These are phyloP conservation scores for Papilio demoleus DNA, from an alignment of 2,888 invertebrate species.

Conservation along the genomic window DNA sequence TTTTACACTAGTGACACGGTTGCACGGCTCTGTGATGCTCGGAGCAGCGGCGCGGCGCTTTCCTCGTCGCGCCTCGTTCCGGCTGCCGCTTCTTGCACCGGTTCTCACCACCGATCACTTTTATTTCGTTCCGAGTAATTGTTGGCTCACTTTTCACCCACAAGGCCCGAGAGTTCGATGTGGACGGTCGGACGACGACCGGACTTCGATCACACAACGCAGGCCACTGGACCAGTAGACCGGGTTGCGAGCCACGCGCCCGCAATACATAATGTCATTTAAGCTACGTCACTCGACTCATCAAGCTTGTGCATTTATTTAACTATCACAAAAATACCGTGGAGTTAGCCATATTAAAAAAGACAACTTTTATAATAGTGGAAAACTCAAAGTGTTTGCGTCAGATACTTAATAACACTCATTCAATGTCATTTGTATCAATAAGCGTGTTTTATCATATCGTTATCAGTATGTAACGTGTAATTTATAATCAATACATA, in stretches of 20 bases:
- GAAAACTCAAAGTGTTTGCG: background rate
- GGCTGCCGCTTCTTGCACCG: constrained; percentile 77
- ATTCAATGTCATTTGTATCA: constrained; percentile 9
- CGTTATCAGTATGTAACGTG: constrained; percentile 14
- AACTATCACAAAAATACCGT: background rate
- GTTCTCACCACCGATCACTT: constrained; percentile 69
- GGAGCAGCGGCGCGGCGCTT: constrained; percentile 81
- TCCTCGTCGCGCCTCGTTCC: constrained; percentile 80
- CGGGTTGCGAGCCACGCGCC: constrained; percentile 33
- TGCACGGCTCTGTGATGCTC: constrained; percentile 70
- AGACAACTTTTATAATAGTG: background rate
- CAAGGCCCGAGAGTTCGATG: constrained; percentile 24
- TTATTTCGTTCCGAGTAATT: constrained; percentile 55
- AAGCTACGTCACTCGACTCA: constrained; percentile 20
- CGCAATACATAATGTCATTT: constrained; percentile 37
- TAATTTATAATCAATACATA: constrained; percentile 6
- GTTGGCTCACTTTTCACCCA: constrained; percentile 55
- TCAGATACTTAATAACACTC: background rate
- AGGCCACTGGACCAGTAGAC: constrained; percentile 36
- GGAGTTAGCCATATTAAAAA: background rate
- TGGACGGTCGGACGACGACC: constrained; percentile 10
- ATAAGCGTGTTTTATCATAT: constrained; percentile 6
- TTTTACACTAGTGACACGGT: constrained; percentile 84
- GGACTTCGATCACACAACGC: constrained; percentile 28
- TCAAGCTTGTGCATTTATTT: constrained; percentile 10